A percentile compares a stretch with the other conserved stretches of the same genome.
Conservation (phyloP, 2,797 vertebrate genomes). For the Chiroxiphia lanceolata region DNA sequence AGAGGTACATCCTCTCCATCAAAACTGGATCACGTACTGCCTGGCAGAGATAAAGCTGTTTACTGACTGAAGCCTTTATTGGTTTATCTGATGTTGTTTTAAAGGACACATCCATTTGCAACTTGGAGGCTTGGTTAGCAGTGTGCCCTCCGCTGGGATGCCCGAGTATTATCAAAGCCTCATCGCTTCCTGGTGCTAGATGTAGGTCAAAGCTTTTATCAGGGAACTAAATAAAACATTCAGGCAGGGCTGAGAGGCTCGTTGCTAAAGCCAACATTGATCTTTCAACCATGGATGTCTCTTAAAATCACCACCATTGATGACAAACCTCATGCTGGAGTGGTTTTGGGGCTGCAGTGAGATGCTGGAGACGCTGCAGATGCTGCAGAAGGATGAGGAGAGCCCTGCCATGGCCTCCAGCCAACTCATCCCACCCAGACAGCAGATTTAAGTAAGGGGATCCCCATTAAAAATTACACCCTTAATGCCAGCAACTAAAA, state of each 20-base stretch:
- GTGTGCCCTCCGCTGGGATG: background rate
- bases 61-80: constrained; percentile 6
- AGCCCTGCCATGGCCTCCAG: background rate
- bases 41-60: constrained; percentile 26
- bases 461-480: background rate
- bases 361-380: background rate
- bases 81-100: constrained; percentile 27
- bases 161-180: constrained; percentile 3
- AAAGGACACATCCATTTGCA: constrained; percentile 6
- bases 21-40: background rate
- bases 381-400: background rate
- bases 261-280: background rate
- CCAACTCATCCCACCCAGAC: background rate
- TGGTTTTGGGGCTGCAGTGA: background rate
- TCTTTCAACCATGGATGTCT: background rate
- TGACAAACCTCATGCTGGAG: background rate
- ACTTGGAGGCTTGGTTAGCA: background rate
- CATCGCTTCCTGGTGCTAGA: constrained; percentile 4
- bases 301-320: background rate
- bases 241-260: background rate
- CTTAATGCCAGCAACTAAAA: background rate
- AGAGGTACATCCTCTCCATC: background rate
- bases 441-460: background rate
- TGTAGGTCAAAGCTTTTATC: constrained; percentile 68
- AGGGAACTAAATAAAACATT: constrained; percentile 45